Evolutionary conservation across 92 coral and sea anemone species (phyloP), one percentile per base, ranked within the genome.

Genomic region (Zoanthus gigantus): DNA sequence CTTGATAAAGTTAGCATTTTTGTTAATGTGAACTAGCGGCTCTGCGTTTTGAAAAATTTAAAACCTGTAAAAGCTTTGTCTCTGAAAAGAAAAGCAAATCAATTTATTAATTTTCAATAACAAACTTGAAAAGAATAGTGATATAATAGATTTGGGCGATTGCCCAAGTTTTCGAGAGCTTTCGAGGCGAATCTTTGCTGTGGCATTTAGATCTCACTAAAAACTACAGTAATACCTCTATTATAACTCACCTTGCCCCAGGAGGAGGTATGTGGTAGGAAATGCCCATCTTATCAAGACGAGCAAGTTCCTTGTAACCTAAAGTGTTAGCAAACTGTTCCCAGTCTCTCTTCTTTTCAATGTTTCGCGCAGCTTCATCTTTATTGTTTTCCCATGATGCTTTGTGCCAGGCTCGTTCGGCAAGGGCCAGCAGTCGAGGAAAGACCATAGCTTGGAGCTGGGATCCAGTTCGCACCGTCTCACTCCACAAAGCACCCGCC

Each of bases 401-500:
- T 54, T 94, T 96, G 87, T 96, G 98, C 98, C 98, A 96, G 17
- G 98, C 94, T 28, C 98, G 94, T 86, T 96, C 98, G 47, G 98
- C 96, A 47, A 96, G 52, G 11, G 98, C 98, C 34, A 96, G 31
- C 87, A 96, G 83, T 56, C 98, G 94, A 46, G 98, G 98, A 61
- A 91, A 96, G 15, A 92, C 81, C 98, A 96, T 96, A 82, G 86
- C 80, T 92, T 88, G 91, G 94, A 94, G 87, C 72, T 96, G 98
- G 90, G 90, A 93, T 73, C 86, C 84, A 79, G 96, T 95, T 28
- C 98, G 95, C 68, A 95, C 94, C 9, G 98, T 96, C 74, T 96
- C 98, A 67, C 98, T 91, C 98, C 98, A 96, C 17, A 96, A 82
- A 3, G 89, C 96, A 15, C 92, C 98, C 66, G 93, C 93, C 94